Conservation (phyloP, 2,113 vertebrate genomes). For the Varanus salvator region DNA sequence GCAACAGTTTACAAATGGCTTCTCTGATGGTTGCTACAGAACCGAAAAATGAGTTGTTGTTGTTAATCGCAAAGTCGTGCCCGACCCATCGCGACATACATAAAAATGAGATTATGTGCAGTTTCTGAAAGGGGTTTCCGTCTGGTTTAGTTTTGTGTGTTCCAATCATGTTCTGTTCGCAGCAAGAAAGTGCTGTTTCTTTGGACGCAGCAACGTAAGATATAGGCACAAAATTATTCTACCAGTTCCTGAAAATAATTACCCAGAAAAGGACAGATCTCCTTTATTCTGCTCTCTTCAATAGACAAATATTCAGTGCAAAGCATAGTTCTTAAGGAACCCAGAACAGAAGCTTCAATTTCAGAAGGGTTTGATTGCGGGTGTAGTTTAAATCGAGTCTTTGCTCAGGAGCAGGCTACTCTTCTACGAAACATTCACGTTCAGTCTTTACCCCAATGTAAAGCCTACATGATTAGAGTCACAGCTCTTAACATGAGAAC, state of each 20-base stretch:
- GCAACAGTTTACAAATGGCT: not conserved
- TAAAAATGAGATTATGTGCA: not conserved
- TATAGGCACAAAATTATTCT: conserved; percentile 25
- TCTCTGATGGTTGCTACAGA: not conserved
- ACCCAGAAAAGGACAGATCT: conserved; percentile 38
- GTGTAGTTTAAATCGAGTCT: not conserved
- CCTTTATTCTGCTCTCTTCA: conserved; percentile 29
- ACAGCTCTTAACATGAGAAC: not conserved
- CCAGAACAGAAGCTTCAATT: not conserved
- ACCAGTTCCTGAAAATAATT: not conserved
- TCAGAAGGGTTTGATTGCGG: not conserved
- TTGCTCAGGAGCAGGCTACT: not conserved
- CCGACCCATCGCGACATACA: not conserved
- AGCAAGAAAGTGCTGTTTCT: not conserved
- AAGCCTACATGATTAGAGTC: conserved; percentile 4
- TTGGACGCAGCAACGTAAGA: not conserved
- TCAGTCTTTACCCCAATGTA: conserved; percentile 15
- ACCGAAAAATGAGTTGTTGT: not conserved
- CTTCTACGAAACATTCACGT: not conserved
- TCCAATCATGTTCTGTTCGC: not conserved
- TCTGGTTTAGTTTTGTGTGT: not conserved
- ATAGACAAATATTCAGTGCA: fast-evolving
- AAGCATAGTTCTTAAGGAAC: fast-evolving
- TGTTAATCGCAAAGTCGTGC: no score
- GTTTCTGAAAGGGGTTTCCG: not conserved